These are phyloP conservation scores for Leucopsar rothschildi DNA, from an alignment of 2,113 vertebrate genomes.

Conservation along the genomic window DNA sequence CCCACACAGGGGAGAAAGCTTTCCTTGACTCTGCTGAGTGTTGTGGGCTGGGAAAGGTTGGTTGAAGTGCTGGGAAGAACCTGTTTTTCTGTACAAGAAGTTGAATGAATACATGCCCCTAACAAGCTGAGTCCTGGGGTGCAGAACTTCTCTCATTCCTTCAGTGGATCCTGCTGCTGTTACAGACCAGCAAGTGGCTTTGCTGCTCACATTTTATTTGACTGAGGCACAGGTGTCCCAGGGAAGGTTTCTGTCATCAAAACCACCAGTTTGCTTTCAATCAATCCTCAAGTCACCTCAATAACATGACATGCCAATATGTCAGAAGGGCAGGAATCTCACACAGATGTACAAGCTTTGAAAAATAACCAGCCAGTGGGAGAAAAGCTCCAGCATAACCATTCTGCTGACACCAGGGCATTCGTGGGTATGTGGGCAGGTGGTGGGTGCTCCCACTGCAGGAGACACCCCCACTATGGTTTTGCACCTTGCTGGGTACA, in stretches of 20 bases:
- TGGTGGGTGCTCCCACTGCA: not conserved
- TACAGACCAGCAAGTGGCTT: not conserved
- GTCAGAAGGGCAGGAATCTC: not conserved
- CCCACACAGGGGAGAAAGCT: not conserved
- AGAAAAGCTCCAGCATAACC: not conserved
- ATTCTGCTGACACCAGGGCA: not conserved
- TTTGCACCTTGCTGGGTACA: not conserved
- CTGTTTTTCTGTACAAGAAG: not conserved
- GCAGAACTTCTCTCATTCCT: not conserved
- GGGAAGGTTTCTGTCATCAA: not conserved
- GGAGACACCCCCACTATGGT: not conserved
- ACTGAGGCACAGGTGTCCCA: not conserved
- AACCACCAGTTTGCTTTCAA: not conserved
- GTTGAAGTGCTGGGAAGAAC: not conserved
- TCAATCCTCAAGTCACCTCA: not conserved
- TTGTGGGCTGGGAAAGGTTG: not conserved
- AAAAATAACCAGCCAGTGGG: not conserved
- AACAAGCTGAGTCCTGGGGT: not conserved
- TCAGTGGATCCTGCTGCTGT: not conserved
- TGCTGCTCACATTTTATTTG: not conserved
- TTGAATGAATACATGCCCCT: not conserved
- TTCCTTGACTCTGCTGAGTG: not conserved
- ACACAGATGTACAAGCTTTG: not conserved
- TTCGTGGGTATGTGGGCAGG: fast-evolving
- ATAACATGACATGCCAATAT: not conserved